Base-by-base conservation (phyloP, 2,797 vertebrate species). In the Nannoperca obscura region DNA sequence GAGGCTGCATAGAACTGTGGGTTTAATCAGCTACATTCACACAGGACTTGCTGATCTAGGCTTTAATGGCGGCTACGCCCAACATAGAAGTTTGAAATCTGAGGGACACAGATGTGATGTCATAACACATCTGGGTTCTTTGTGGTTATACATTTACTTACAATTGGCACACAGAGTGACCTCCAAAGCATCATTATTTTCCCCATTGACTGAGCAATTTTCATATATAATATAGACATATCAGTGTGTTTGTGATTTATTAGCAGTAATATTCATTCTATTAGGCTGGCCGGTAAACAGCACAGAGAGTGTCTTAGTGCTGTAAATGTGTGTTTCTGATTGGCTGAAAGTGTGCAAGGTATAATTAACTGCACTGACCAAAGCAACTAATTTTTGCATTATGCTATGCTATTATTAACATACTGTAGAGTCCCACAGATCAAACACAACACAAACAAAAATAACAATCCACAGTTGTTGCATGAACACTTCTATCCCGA, bases 21-120 rank as follows among this genome's bases (percentile, higher is more conserved):
- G 10, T 62, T 73, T 38, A 34, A 72, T 68, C 46, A 71, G 50
- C 15, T 42, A 5, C 17, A 47, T 20, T 34, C 40, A 72, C 30
- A 69, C 10, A 17, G 9, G n/a, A 54, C 22, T 24, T 32, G 17
- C 50, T 24, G 44, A n/a, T 3, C 38, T 32, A 12, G 8, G 8
- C 42, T 20, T n/a, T 19, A 57, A 38, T 7, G n/a, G 32, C 47
- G 5, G 30, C 0, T 64, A 15, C n/a, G 36, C 27, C 36, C n/a
- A 24, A 15, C 44, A 12, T n/a, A 14, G 20, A 24, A 22, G 15
- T 58, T 53, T 22, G 46, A 36, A 24, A 12, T 58, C n/a, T 4
- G 14, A 3, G 30, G 9, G 38, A 38, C 38, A 38, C 38, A 42
- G n/a, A 12, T 17, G 20, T 7, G 17, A 27, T 34, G 2, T 30